A percentile compares a stretch with the other conserved stretches of the same genome.
These are phyloP conservation scores for Tamandua tetradactyla DNA, from an alignment of 2,797 vertebrate species.

Conservation along the genomic window DNA sequence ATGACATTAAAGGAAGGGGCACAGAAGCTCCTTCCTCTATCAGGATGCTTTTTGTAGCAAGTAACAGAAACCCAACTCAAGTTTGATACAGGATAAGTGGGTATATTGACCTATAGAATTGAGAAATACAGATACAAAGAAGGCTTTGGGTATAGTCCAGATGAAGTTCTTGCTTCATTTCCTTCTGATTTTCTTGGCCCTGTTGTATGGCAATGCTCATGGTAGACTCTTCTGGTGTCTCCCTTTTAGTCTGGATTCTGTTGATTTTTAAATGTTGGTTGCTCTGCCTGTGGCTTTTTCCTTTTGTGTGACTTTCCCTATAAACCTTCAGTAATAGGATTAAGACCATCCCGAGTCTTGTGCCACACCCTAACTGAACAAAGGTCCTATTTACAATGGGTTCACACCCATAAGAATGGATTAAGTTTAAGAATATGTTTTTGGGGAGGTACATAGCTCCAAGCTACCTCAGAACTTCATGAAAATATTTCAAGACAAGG, in stretches of 20 bases:
- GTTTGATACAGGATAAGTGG: neutral
- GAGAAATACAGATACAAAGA: neutral
- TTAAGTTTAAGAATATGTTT: no score
- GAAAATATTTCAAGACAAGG: slow-evolving; percentile 16
- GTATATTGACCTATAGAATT: neutral
- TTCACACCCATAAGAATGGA: no score
- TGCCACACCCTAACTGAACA: no score
- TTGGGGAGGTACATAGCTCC: no score
- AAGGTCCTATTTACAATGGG: no score
- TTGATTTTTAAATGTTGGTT: no score
- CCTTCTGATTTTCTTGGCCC: neutral
- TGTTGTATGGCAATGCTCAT: neutral
- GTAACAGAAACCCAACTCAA: neutral
- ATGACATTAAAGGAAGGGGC: neutral
- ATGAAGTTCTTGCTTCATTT: neutral
- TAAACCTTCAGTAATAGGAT: no score
- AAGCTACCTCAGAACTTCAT: neutral
- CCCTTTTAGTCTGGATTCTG: no score
- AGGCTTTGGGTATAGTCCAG: neutral
- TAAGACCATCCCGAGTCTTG: no score
- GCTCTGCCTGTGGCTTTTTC: no score
- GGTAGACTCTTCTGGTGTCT: no score
- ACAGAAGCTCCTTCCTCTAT: neutral
- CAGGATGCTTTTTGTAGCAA: neutral
- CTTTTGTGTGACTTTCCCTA: no score